Conservation (phyloP, 2,888 invertebrate genomes). For the Leucania comma region DNA sequence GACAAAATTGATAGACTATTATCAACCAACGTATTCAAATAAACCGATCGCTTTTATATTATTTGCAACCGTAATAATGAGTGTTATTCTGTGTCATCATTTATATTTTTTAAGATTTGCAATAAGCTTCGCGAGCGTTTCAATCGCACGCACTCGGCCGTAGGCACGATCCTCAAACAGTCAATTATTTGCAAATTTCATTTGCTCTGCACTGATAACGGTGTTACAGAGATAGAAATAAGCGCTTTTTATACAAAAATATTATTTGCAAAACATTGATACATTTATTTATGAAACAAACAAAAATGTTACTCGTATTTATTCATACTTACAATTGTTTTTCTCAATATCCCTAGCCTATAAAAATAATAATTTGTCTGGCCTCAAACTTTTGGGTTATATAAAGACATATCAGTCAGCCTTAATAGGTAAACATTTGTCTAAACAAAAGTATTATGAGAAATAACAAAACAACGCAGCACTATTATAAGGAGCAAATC, state of each 20-base stretch:
- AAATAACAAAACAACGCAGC: slow-evolving; percentile 77
- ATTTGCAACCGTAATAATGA: slow-evolving; percentile 24
- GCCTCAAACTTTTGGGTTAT: slow-evolving; percentile 52
- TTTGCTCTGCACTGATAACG: slow-evolving; percentile 67
- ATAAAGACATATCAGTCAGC: slow-evolving; percentile 55
- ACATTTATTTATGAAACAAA: slow-evolving; percentile 37
- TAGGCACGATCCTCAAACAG: slow-evolving; percentile 83
- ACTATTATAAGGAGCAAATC: slow-evolving; percentile 81
- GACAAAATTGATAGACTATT: background rate
- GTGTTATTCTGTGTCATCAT: slow-evolving; percentile 51
- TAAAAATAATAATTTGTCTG: slow-evolving; percentile 47
- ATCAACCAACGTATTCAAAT: background rate
- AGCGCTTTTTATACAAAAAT: slow-evolving; percentile 43
- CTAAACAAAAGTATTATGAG: slow-evolving; percentile 70
- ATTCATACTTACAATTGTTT: slow-evolving; percentile 33
- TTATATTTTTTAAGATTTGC: slow-evolving; percentile 71
- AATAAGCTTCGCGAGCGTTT: slow-evolving; percentile 73
- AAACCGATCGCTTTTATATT: slow-evolving; percentile 11
- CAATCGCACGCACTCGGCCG: slow-evolving; percentile 78
- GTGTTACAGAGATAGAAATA: slow-evolving; percentile 62
- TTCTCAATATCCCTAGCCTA: slow-evolving; percentile 30
- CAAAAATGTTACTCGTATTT: slow-evolving; percentile 33
- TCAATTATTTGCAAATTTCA: slow-evolving; percentile 75
- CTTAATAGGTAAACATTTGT: slow-evolving; percentile 62
- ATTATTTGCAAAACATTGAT: slow-evolving; percentile 22